Conservation (phyloP, 2,113 vertebrate genomes). For the Dascyllus trimaculatus region DNA sequence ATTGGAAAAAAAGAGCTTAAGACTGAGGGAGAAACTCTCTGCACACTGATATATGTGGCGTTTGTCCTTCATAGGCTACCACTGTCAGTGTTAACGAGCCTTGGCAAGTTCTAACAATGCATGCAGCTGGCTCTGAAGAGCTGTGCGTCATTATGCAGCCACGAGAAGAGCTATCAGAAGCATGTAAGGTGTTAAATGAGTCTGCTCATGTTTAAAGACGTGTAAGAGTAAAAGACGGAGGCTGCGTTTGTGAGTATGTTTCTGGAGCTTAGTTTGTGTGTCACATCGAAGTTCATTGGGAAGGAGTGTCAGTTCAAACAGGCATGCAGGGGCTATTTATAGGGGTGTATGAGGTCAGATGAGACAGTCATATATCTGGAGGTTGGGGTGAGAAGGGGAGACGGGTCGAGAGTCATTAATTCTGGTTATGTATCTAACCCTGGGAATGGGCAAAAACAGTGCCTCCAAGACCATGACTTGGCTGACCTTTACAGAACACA, state of each 20-base stretch:
- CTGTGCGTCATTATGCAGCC: slow-evolving; percentile 76
- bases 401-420: slow-evolving; percentile 90
- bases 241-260: slow-evolving; percentile 12
- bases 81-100: slow-evolving; percentile 86
- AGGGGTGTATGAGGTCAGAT: slow-evolving; percentile 91
- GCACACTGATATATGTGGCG: slow-evolving; percentile 81
- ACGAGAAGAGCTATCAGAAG: slow-evolving; percentile 76
- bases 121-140: slow-evolving; percentile 85
- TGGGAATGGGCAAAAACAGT: slow-evolving; percentile 95
- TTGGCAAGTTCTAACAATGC: slow-evolving; percentile 86
- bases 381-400: slow-evolving; percentile 81
- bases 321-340: slow-evolving; percentile 90
- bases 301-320: slow-evolving; percentile 83
- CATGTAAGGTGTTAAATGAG: slow-evolving; percentile 72
- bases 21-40: slow-evolving; percentile 52
- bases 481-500: slow-evolving; percentile 92
- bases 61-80: slow-evolving; percentile 88
- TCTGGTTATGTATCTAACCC: slow-evolving; percentile 97
- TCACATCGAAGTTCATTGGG: slow-evolving; percentile 45
- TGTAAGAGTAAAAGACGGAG: slow-evolving; percentile 41
- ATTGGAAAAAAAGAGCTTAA: slow-evolving; percentile 78
- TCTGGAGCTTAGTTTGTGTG: slow-evolving; percentile 34
- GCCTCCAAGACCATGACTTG: slow-evolving; percentile 88
- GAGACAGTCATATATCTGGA: slow-evolving; percentile 92
- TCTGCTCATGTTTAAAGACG: slow-evolving; percentile 73